phyloP scores from a whole-genome alignment of 2,113 vertebrate genomes.

The Hippolais icterina region DNA sequence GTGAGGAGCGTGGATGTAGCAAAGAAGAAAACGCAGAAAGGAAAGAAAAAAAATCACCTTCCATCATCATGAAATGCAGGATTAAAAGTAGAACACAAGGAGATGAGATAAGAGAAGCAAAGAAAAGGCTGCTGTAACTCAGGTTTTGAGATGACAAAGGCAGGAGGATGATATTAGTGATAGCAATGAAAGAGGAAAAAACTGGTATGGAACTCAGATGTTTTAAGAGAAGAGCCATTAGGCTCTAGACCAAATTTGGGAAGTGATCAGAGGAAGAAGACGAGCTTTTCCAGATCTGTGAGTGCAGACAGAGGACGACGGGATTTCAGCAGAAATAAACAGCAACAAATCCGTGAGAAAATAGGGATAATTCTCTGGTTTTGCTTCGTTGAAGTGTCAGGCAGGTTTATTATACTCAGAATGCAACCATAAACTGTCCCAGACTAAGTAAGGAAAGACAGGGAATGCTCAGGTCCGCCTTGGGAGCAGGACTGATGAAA shows the following conservation, averaged over 20 bases:
- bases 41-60: not conserved
- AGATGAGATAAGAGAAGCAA: not conserved
- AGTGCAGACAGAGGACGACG: fast-evolving
- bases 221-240: not conserved
- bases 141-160: conserved; percentile 15
- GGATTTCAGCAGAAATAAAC: not conserved
- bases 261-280: not conserved
- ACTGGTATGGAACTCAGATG: not conserved
- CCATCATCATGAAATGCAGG: not conserved
- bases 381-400: not conserved
- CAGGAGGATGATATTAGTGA: not conserved
- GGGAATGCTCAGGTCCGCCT: not conserved
- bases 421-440: not conserved
- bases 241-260: not conserved
- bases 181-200: not conserved
- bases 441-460: not conserved
- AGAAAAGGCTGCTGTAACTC: conserved; percentile 15
- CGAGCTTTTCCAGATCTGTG: not conserved
- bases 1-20: not conserved
- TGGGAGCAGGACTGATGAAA: not conserved
- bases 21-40: not conserved
- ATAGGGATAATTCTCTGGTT: not conserved
- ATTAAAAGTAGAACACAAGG: not conserved
- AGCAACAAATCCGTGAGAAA: not conserved
- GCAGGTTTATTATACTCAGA: not conserved